phyloP scores from a whole-genome alignment of 2,888 invertebrate species.

The Lapara coniferarum region DNA sequence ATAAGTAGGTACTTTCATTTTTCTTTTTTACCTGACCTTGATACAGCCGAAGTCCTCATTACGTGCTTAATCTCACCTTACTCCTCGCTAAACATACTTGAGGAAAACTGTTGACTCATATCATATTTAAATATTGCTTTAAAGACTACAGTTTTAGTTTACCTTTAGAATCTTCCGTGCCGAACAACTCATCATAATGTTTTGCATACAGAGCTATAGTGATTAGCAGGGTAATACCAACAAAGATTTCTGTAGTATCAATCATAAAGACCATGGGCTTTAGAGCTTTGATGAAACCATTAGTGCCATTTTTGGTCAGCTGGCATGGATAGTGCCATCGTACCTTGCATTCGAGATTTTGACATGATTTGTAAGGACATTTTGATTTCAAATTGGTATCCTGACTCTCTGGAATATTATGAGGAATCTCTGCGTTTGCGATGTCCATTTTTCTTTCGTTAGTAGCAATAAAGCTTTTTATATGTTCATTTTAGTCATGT shows the following conservation, averaged over 20 bases:
- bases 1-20: no score
- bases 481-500: background rate
- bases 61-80: no score
- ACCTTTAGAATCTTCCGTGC: conserved; percentile 28
- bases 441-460: background rate
- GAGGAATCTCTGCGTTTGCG: no score
- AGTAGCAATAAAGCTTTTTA: background rate
- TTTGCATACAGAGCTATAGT: background rate
- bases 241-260: background rate
- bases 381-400: background rate
- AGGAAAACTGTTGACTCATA: no score
- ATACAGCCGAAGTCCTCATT: no score
- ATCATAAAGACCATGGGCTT: conserved; percentile 3
- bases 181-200: conserved; percentile 8
- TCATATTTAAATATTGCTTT: no score
- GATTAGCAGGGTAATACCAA: background rate
- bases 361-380: conserved; percentile 11
- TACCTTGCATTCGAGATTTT: background rate
- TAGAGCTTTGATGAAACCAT: background rate
- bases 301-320: conserved; percentile 1
- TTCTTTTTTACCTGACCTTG: no score
- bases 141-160: background rate
- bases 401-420: no score
- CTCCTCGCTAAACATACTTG: no score
- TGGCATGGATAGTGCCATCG: conserved; percentile 1